phyloP scores from a whole-genome alignment of 1,140 invertebrate genomes.

The Lordiphosa stackelbergi region DNA sequence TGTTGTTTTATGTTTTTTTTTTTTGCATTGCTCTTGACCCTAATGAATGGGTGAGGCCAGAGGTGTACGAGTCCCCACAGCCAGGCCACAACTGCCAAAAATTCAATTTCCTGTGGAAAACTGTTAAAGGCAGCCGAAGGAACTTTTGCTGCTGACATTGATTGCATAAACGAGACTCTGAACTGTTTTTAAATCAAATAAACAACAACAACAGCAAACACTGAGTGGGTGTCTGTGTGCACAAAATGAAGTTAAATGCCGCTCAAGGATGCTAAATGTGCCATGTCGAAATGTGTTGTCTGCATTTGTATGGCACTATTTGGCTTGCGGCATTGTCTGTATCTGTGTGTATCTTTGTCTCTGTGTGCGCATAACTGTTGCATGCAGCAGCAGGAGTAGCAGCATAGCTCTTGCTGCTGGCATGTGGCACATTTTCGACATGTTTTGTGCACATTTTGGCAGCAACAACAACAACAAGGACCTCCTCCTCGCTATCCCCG shows the following conservation, averaged over 20 bases:
- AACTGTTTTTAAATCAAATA: slow-evolving; percentile 54
- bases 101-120: slow-evolving; percentile 23
- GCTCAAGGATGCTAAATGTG: slow-evolving; percentile 73
- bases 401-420: slow-evolving; percentile 44
- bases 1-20: too few species aligned
- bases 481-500: slow-evolving; percentile 35
- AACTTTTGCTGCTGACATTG: slow-evolving; percentile 41
- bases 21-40: slow-evolving; percentile 58
- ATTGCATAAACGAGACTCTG: slow-evolving; percentile 51
- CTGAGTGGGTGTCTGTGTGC: slow-evolving; percentile 32
- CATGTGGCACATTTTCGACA: slow-evolving; percentile 75
- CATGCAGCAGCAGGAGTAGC: slow-evolving; percentile 47
- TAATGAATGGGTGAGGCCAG: slow-evolving; percentile 32
- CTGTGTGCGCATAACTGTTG: slow-evolving; percentile 56
- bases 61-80: neutral
- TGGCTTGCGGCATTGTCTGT: slow-evolving; percentile 58
- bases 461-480: slow-evolving; percentile 37
- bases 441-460: slow-evolving; percentile 73
- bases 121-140: neutral
- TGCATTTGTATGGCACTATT: slow-evolving; percentile 59
- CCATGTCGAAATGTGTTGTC: slow-evolving; percentile 69
- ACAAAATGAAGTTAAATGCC: slow-evolving; percentile 69
- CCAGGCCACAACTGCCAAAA: slow-evolving; percentile 7
- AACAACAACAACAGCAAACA: slow-evolving; percentile 25
- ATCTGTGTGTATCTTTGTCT: slow-evolving; percentile 15